Evolutionary conservation across 2,797 vertebrate species (phyloP).

Genomic region (Enteromius viviparus): DNA sequence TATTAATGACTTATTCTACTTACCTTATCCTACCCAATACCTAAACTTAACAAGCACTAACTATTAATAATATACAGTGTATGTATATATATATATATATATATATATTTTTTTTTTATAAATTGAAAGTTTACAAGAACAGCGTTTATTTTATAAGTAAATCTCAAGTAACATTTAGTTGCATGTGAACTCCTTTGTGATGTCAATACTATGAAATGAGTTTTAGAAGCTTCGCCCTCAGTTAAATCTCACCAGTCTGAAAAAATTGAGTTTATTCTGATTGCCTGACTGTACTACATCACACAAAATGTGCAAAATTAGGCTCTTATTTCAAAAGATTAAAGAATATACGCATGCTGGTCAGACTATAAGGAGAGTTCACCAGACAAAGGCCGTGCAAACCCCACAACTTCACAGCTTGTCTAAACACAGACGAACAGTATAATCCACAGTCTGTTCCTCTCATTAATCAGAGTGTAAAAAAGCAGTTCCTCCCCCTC

Average conservation of each 20-base stretch:
- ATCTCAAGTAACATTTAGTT: background rate
- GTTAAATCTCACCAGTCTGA: background rate
- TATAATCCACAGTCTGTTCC: conserved; percentile 40
- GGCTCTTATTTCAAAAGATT: background rate
- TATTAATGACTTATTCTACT: no score
- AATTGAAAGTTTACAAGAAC: background rate
- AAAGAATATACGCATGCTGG: background rate
- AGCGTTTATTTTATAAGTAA: background rate
- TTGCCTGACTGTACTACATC: background rate
- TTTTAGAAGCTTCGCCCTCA: background rate
- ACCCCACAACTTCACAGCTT: conserved; percentile 3
- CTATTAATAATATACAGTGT: no score
- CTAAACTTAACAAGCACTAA: no score
- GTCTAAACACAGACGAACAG: conserved; percentile 25
- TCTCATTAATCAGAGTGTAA: conserved; percentile 39
- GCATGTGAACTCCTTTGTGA: background rate
- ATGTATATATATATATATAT: no score
- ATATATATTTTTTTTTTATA: background rate
- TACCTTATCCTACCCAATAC: no score
- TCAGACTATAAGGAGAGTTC: background rate
- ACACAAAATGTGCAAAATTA: background rate
- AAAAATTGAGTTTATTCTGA: background rate
- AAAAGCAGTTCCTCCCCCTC: conserved; percentile 36
- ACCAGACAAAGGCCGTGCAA: background rate
- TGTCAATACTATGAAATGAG: background rate